Evolutionary conservation across 2,888 invertebrate genomes (phyloP).

Genomic region (Drosophila paramelanica): DNA sequence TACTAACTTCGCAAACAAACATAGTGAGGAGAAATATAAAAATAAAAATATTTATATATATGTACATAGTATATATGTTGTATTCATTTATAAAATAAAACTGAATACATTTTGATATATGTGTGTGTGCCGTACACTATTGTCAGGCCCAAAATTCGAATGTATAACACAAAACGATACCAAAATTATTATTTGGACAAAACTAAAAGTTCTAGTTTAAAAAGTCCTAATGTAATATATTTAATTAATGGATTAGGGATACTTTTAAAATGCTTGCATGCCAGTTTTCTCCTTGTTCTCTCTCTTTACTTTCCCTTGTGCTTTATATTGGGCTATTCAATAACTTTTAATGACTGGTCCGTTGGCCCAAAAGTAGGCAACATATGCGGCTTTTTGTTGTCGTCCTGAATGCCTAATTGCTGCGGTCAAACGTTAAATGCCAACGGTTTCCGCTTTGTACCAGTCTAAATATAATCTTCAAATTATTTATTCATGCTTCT

Average conservation of each 20-base stretch:
- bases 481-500: conserved; percentile 70
- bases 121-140: no score
- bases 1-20: no score
- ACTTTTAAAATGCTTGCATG: not conserved
- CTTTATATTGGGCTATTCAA: conserved; percentile 9
- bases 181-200: not conserved
- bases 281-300: not conserved
- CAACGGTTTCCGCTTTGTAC: conserved; percentile 26
- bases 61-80: no score
- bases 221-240: not conserved
- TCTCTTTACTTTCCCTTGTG: not conserved
- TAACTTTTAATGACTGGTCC: conserved; percentile 11
- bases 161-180: no score
- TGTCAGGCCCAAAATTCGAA: no score
- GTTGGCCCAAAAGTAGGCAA: not conserved
- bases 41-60: no score
- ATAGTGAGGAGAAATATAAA: no score
- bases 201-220: not conserved
- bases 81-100: no score
- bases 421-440: conserved; percentile 62
- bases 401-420: conserved; percentile 55
- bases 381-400: conserved; percentile 13
- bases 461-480: conserved; percentile 29
- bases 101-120: no score
- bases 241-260: not conserved